Base-by-base conservation (phyloP, 2,113 vertebrate genomes). In the Clupea harengus region DNA sequence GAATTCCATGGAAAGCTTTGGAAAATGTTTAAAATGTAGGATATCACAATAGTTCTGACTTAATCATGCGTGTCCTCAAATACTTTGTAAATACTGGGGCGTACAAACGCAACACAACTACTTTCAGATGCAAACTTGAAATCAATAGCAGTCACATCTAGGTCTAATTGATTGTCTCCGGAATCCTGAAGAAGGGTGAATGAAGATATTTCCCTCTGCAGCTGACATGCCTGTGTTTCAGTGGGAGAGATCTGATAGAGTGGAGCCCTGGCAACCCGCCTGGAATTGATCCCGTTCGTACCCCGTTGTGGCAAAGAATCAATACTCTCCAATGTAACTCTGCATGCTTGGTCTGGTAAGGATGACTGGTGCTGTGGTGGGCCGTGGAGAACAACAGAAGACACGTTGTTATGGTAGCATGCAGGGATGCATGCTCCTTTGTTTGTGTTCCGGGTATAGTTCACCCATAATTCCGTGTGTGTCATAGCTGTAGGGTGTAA, bases 261-360 rank as follows among this genome's bases (percentile, higher is more conserved):
- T 45, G 57, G 44, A 72, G 44, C 44, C 60, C 8, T 84, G 83
- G 54, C 57, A 39, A 47, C 60, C 83, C 44, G 75, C 57, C 45
- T 84, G 22, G 22, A 45, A 84, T 84, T 25, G 83, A 84, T 84
- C 83, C 52, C 45, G 5, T 22, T 39, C n/a, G 39, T 39, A 6
- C 57, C 22, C 20, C 5, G 44, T 10, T 13, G 72, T 11, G 72
- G 4, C 57, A 17, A 39, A 67, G 64, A 45, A 75, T 84, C 60
- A 8, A 84, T 84, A 45, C 6, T 15, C 13, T 20, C 15, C 28
- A 52, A 22, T 32, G 54, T 45, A 57, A 39, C 52, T 83, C 10
- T 28, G 13, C 72, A 39, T 75, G 72, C 25, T 17, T 17, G 32
- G 72, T 13, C 28, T 32, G 72, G 25, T 15, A 39, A 39, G 72